phyloP scores from a whole-genome alignment of 2,113 vertebrate species.

The Sebastes fasciatus region DNA sequence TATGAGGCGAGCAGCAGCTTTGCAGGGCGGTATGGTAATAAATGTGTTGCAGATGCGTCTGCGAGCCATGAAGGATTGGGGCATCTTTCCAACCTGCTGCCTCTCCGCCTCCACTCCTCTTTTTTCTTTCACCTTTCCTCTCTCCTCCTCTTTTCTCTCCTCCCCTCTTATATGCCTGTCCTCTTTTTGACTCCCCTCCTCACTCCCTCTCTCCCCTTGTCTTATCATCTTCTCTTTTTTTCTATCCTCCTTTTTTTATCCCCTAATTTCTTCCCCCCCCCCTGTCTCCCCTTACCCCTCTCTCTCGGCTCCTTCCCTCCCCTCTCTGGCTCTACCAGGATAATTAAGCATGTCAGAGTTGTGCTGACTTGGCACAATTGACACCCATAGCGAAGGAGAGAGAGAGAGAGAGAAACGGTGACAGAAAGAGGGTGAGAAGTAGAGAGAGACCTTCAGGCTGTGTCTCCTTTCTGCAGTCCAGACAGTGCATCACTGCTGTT shows the following conservation, averaged over 20 bases:
- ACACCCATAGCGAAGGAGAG: conserved; percentile 52
- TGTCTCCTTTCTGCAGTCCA: conserved; percentile 74
- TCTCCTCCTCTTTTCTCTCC: not conserved
- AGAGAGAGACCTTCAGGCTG: conserved; percentile 75
- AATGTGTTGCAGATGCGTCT: conserved; percentile 64
- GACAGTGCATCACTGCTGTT: conserved; percentile 70
- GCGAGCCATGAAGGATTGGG: conserved; percentile 53
- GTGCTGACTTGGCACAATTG: conserved; percentile 79
- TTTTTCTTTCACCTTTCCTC: conserved; percentile 3
- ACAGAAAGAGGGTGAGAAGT: conserved; percentile 35
- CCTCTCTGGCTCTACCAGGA: conserved; percentile 65
- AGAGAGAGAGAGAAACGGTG: conserved; percentile 22
- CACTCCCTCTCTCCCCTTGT: not conserved
- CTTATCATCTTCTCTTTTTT: not conserved
- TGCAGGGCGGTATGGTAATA: conserved; percentile 35
- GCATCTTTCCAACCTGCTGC: conserved; percentile 62
- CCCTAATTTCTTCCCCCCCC: conserved; percentile 20
- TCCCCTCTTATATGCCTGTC: not conserved
- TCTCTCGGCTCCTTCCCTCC: conserved; percentile 2
- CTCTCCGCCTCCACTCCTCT: conserved; percentile 29
- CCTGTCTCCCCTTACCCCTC: conserved; percentile 15
- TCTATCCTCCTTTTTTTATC: not conserved
- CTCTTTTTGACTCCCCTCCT: not conserved
- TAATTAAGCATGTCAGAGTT: conserved; percentile 81
- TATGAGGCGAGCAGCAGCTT: conserved; percentile 35